A percentile compares a stretch with the other conserved stretches of the same genome.
Evolutionary conservation across 2,888 invertebrate genomes (phyloP).

Genomic region (Drosophila rellima): DNA sequence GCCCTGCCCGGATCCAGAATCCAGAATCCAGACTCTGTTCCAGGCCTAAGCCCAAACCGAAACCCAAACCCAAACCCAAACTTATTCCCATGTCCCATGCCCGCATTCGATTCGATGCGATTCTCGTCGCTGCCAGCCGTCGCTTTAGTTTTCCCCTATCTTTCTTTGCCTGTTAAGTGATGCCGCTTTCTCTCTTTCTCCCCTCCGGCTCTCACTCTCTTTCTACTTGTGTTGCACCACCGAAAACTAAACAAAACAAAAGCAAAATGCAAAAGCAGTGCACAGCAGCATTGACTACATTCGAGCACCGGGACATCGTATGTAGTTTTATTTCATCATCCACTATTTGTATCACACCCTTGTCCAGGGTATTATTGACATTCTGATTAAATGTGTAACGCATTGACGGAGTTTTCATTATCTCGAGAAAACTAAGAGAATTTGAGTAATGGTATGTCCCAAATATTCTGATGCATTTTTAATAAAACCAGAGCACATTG

Average conservation of each 20-base stretch:
- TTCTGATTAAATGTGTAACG: not conserved
- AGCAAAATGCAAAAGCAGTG: slow-evolving; percentile 62
- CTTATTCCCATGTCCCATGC: slow-evolving; percentile 21
- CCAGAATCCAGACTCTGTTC: slow-evolving; percentile 12
- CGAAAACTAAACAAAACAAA: slow-evolving; percentile 57
- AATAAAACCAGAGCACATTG: too few relatives aligned
- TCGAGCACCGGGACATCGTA: slow-evolving; percentile 60
- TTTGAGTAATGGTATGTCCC: too few relatives aligned
- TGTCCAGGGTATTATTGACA: not conserved
- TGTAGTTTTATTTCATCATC: slow-evolving; percentile 65
- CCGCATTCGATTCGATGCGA: slow-evolving; percentile 68
- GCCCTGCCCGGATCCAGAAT: slow-evolving; percentile 46
- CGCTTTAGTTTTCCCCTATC: slow-evolving; percentile 7
- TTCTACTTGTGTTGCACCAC: slow-evolving; percentile 43
- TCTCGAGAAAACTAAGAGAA: too few relatives aligned
- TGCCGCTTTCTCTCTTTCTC: slow-evolving; percentile 4
- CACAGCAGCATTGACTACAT: slow-evolving; percentile 50
- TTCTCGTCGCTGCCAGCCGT: slow-evolving; percentile 40
- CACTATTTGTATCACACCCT: slow-evolving; percentile 60
- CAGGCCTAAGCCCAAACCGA: slow-evolving; percentile 3
- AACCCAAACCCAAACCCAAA: not conserved
- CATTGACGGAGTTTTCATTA: not conserved
- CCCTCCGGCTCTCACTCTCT: not conserved
- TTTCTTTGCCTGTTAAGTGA: slow-evolving; percentile 25
- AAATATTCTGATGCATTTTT: too few relatives aligned